Base-by-base conservation (phyloP, 2,797 vertebrate species). In the Oophaga sylvatica region DNA sequence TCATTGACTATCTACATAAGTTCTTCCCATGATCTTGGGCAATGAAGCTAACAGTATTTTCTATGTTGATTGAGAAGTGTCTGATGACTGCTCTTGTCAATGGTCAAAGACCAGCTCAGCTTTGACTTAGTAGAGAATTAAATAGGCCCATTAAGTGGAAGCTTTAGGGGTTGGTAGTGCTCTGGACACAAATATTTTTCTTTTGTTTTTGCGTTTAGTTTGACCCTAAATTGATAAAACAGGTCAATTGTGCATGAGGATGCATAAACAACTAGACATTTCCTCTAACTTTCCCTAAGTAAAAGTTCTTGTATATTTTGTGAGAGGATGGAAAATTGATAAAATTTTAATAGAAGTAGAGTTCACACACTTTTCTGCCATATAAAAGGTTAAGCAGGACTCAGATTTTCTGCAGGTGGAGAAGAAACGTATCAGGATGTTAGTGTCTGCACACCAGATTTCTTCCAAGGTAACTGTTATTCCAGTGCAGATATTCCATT, bases 351-450 rank as follows among this genome's bases (percentile, higher is more conserved):
- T 13, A 35, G 19, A 70, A 16, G 4, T 79, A 53, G 60, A 59
- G 77, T 85, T 88, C 70, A 67, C 78, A 77, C 83, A 68, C 85
- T 75, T 70, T 48, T 62, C 26, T 77, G 80, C 45, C 35, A 22
- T 3, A 10, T 70, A 78, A 83, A 80, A 86, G 73, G 63, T 82
- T 83, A 85, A 85, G 60, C 78, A 85, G 79, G 41, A 20, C 35
- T 45, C 5, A n/a, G 48, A 76, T 63, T 67, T 81, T 76, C 79
- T 81, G 71, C 62, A 81, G 80, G 84, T 82, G 84, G 88, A 89
- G 41, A 71, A 67, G 60, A 89, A 86, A 86, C 53, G 59, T 78
- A 68, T 76, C 78, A 89, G 87, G 87, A 89, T 89, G 88, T 88
- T 77, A 29, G 76, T 77, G 70, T 87, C 35, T 78, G 45, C 67